These are phyloP conservation scores for Entelurus aequoreus DNA, from an alignment of 2,113 vertebrate genomes.

Conservation along the genomic window DNA sequence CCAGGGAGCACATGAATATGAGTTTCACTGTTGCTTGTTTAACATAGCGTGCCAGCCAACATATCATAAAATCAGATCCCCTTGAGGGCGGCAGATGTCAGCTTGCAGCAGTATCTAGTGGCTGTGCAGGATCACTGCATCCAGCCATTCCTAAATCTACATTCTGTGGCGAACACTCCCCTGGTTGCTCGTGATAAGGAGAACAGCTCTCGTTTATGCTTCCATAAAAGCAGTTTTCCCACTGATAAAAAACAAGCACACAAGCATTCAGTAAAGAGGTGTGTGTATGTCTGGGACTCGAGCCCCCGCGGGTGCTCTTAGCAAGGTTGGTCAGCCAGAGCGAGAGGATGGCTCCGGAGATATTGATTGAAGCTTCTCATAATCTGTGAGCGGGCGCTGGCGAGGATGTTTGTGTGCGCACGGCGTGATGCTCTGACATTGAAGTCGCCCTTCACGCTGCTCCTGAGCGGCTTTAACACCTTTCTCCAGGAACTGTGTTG, in stretches of 20 bases:
- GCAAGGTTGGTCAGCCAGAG: constrained; percentile 22
- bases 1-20: no score
- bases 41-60: constrained; percentile 4
- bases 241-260: constrained; percentile 14
- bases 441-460: constrained; percentile 31
- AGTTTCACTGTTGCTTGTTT: no score
- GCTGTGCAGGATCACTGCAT: constrained; percentile 35
- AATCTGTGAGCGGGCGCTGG: constrained; percentile 42
- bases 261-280: not conserved
- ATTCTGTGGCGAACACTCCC: constrained; percentile 4
- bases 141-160: constrained; percentile 16
- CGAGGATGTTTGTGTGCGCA: constrained; percentile 15
- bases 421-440: constrained; percentile 23
- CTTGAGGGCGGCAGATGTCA: constrained; percentile 26
- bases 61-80: constrained; percentile 12
- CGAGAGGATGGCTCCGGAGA: constrained; percentile 15
- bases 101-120: constrained; percentile 57
- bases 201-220: constrained; percentile 11
- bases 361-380: constrained; percentile 61
- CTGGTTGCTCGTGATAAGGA: constrained; percentile 1
- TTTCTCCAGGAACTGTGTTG: constrained; percentile 7
- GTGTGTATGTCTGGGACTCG: constrained; percentile 13
- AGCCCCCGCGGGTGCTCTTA: constrained; percentile 22
- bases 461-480: constrained; percentile 14
- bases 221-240: constrained; percentile 3